phyloP scores from a whole-genome alignment of 2,113 vertebrate species.

The Prochilodus magdalenae region DNA sequence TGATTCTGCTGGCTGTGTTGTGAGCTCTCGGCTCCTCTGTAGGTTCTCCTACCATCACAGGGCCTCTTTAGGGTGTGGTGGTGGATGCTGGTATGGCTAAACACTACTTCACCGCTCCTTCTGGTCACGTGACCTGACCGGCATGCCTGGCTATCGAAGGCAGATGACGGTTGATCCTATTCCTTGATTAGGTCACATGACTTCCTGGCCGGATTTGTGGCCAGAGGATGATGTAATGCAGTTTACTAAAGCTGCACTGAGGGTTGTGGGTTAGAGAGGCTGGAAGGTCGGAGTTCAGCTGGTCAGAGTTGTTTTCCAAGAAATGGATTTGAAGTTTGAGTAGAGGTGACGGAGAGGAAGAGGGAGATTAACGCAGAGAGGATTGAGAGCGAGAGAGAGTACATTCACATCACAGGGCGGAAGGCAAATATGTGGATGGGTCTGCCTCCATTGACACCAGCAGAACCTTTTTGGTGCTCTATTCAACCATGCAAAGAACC shows the following conservation, averaged over 20 bases:
- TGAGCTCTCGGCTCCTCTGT: too few relatives aligned
- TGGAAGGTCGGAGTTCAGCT: slow-evolving; percentile 3
- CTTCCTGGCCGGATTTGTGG: slow-evolving; percentile 14
- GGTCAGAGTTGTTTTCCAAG: slow-evolving; percentile 19
- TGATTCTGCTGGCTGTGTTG: too few relatives aligned
- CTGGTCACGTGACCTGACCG: slow-evolving; percentile 9
- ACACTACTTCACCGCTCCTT: background rate
- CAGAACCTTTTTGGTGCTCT: too few relatives aligned
- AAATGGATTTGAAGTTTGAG: slow-evolving; percentile 3
- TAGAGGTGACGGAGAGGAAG: background rate
- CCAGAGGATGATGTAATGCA: slow-evolving; percentile 55
- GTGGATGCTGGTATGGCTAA: background rate
- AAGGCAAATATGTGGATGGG: too few relatives aligned
- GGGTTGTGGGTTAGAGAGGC: background rate
- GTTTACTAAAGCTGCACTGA: background rate
- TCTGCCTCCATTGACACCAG: too few relatives aligned
- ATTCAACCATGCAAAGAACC: too few relatives aligned
- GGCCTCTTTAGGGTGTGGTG: background rate
- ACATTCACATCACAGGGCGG: too few relatives aligned
- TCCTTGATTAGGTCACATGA: slow-evolving; percentile 12
- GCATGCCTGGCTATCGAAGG: background rate
- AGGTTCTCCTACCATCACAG: too few relatives aligned
- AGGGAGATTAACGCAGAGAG: background rate
- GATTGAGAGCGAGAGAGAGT: background rate
- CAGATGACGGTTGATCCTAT: slow-evolving; percentile 19